Conservation (phyloP, 2,797 vertebrate genomes). For the Darevskia mixta region DNA sequence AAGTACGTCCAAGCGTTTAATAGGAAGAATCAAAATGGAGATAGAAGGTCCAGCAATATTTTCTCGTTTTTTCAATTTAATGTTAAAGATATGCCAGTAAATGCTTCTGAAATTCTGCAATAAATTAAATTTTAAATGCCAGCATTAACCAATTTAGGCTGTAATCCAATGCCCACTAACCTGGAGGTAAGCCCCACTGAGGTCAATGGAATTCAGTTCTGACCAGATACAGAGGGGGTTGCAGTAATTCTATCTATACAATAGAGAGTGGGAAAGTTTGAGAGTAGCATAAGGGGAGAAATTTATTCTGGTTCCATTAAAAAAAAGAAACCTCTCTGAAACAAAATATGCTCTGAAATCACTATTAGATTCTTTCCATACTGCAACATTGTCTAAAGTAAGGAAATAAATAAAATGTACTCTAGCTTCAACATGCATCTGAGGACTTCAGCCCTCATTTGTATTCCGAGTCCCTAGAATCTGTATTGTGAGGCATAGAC, state of each 20-base stretch:
- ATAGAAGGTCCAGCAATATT: conserved; percentile 10
- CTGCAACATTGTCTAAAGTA: neutral
- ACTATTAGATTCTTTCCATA: neutral
- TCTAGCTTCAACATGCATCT: neutral
- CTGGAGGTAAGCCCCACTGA: neutral
- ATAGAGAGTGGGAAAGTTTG: too few species aligned
- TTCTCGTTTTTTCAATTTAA: conserved; percentile 1
- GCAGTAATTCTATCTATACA: too few species aligned
- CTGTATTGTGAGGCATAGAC: too few species aligned
- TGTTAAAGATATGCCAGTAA: neutral
- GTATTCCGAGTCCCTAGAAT: too few species aligned
- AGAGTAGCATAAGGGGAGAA: too few species aligned
- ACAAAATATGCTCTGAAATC: neutral
- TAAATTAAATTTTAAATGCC: neutral
- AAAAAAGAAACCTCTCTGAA: neutral
- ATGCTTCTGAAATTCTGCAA: neutral
- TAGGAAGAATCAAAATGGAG: neutral
- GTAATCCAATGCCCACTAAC: too few species aligned
- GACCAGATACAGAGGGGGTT: too few species aligned
- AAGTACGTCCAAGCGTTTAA: conserved; percentile 3
- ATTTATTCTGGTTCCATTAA: too few species aligned
- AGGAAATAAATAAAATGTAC: neutral
- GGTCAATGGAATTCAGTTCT: too few species aligned
- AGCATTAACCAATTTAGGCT: neutral
- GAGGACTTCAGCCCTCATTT: neutral